phyloP scores from a whole-genome alignment of 2,888 invertebrate species.

The Chloromyia formosa region DNA sequence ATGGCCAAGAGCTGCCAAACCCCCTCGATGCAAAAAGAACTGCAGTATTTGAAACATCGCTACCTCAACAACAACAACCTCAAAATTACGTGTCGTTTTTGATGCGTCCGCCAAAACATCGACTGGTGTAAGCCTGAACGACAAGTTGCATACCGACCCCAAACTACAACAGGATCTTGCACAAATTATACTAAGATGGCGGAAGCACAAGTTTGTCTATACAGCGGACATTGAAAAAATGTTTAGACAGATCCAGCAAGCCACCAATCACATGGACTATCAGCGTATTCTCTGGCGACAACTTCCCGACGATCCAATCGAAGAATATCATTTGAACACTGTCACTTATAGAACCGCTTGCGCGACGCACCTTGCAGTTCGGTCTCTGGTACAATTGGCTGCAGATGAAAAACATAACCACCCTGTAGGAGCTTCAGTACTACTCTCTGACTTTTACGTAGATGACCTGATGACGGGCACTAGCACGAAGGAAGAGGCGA shows the following conservation, averaged over 20 bases:
- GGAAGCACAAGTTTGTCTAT: conserved; percentile 6
- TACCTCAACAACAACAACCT: too few relatives aligned
- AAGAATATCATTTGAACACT: conserved; percentile 34
- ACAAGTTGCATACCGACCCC: too few relatives aligned
- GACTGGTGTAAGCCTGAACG: too few relatives aligned
- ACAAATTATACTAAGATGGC: background rate
- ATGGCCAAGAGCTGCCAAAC: too few relatives aligned
- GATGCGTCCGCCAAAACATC: background rate
- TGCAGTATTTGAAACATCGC: too few relatives aligned
- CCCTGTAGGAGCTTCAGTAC: background rate
- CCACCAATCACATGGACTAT: conserved; percentile 14
- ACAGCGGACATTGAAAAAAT: conserved; percentile 46
- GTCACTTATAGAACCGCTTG: conserved; percentile 34
- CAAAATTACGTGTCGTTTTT: background rate
- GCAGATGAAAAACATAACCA: too few relatives aligned
- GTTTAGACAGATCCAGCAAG: conserved; percentile 40
- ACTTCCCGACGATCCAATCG: conserved; percentile 18
- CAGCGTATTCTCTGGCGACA: conserved; percentile 45
- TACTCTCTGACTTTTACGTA: background rate
- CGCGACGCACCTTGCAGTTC: conserved; percentile 35
- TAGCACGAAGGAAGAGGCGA: too few relatives aligned
- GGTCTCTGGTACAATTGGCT: conserved; percentile 34
- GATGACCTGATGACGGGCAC: background rate
- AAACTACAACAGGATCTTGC: background rate
- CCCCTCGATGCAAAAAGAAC: too few relatives aligned